phyloP scores from a whole-genome alignment of 2,113 vertebrate genomes.

The Sturnus vulgaris region DNA sequence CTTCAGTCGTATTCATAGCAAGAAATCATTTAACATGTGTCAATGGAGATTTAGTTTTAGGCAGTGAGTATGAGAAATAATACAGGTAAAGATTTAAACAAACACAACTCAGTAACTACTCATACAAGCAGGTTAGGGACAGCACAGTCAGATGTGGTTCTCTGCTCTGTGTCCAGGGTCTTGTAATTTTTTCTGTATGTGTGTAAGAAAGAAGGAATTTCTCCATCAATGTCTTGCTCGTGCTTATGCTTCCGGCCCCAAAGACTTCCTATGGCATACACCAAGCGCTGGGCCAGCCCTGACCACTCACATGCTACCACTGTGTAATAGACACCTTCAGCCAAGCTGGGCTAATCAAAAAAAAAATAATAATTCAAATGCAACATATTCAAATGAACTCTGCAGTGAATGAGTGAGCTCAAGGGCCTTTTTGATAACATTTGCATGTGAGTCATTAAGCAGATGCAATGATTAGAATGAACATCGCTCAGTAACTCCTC shows the following conservation, averaged over 20 bases:
- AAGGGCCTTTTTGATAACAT: background rate
- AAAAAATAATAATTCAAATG: background rate
- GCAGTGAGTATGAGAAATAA: background rate
- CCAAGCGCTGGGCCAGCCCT: background rate
- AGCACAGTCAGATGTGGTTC: background rate
- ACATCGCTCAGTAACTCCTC: background rate
- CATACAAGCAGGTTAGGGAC: background rate
- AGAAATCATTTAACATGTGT: background rate
- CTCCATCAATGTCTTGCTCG: background rate
- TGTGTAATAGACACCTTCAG: background rate
- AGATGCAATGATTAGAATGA: background rate
- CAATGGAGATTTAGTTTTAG: background rate
- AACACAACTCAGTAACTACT: background rate
- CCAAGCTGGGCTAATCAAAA: background rate
- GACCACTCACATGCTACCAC: background rate
- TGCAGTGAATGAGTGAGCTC: background rate
- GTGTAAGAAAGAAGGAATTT: background rate
- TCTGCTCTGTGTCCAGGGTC: background rate
- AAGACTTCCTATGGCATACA: background rate
- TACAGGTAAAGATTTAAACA: background rate
- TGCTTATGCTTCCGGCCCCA: background rate
- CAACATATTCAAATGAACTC: background rate
- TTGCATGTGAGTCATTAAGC: background rate
- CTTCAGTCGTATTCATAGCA: background rate
- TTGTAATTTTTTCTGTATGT: background rate